Percentiles rank a stretch among this genome's conserved stretches.
These are phyloP conservation scores for Callyntrura guangdongensis DNA, from an alignment of 2,888 invertebrate genomes.

Conservation along the genomic window DNA sequence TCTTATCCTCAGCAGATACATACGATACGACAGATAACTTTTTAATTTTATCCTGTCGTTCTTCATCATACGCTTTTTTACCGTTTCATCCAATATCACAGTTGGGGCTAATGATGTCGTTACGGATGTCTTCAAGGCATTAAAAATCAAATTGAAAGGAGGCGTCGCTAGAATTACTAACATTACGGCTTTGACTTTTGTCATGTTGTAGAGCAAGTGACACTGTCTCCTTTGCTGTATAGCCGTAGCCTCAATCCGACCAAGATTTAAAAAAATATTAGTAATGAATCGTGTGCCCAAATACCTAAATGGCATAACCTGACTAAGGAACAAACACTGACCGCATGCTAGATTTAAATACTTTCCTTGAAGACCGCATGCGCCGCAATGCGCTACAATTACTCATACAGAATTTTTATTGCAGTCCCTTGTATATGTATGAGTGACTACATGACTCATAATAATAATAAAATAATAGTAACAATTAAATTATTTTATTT, in stretches of 20 bases:
- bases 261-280: neutral
- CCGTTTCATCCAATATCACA: neutral
- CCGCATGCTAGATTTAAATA: neutral
- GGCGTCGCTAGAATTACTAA: slow-evolving; percentile 5
- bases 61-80: neutral
- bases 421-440: neutral
- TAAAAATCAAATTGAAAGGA: slow-evolving; percentile 5
- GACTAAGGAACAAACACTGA: neutral
- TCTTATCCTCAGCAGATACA: neutral
- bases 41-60: slow-evolving; percentile 9
- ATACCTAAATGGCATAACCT: too few species aligned
- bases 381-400: too few species aligned
- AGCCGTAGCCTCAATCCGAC: neutral
- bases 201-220: neutral
- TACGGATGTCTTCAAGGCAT: slow-evolving; percentile 19
- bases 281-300: too few species aligned
- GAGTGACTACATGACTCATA: neutral
- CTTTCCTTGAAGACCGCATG: neutral
- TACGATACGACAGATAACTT: too few species aligned
- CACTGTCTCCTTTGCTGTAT: neutral
- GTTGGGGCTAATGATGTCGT: neutral
- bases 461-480: neutral
- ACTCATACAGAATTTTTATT: neutral
- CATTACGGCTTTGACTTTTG: neutral
- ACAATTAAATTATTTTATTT: slow-evolving; percentile 14